phyloP scores from a whole-genome alignment of 2,797 vertebrate genomes.

The Microctenopoma stevenorrisi region DNA sequence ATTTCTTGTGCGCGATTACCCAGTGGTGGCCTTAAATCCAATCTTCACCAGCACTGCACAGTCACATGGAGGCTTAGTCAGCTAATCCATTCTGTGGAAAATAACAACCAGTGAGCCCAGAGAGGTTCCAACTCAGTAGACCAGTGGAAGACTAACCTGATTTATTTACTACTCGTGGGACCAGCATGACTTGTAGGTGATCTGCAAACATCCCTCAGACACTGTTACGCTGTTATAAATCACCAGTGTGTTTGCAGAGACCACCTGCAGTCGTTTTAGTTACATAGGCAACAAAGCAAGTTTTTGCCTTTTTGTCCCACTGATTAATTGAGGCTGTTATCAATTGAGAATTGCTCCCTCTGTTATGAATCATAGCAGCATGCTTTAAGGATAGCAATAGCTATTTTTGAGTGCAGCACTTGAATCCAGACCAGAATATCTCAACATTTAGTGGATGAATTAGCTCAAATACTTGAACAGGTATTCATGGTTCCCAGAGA shows the following conservation, averaged over 20 bases:
- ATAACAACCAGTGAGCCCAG: slow-evolving; percentile 67
- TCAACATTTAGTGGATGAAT: background rate
- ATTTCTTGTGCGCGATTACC: slow-evolving; percentile 57
- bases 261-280: slow-evolving; percentile 1
- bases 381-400: background rate
- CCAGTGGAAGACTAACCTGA: slow-evolving; percentile 30
- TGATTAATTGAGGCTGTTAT: slow-evolving; percentile 3
- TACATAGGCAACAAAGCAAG: slow-evolving; percentile 7
- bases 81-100: slow-evolving; percentile 77
- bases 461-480: background rate
- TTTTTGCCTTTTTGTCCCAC: slow-evolving; percentile 6
- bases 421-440: background rate
- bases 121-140: slow-evolving; percentile 41
- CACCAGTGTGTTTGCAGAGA: background rate
- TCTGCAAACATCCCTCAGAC: slow-evolving; percentile 18
- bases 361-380: background rate
- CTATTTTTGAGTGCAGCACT: background rate
- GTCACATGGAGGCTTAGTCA: slow-evolving; percentile 83
- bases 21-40: slow-evolving; percentile 69
- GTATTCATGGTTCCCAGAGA: slow-evolving; percentile 1
- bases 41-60: slow-evolving; percentile 55
- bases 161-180: slow-evolving; percentile 17
- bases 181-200: slow-evolving; percentile 21
- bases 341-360: background rate
- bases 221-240: slow-evolving; percentile 12